Percentiles rank a stretch among this genome's conserved stretches.
Conservation (phyloP, 2,888 invertebrate species). For the Acheta domesticus region DNA sequence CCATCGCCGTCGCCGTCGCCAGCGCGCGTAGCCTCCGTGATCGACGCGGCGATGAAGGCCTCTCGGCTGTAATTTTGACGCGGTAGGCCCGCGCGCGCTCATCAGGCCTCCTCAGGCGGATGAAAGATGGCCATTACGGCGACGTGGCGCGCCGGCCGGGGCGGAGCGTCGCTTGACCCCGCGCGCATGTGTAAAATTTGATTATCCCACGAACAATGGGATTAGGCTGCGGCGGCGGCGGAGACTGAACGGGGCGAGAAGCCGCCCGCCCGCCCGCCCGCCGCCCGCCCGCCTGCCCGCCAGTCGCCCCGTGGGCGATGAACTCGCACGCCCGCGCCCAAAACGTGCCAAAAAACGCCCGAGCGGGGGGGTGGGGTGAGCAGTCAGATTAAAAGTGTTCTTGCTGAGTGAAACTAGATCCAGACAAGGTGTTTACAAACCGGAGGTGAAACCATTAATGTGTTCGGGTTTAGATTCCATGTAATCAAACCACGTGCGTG, state of each 20-base stretch:
- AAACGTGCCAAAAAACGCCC: background rate
- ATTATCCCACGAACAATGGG: background rate
- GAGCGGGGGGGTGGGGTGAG: background rate
- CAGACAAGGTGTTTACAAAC: slow-evolving; percentile 18
- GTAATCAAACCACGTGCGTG: background rate
- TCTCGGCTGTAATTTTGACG: too few species aligned
- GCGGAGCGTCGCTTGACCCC: background rate
- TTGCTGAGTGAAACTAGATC: slow-evolving; percentile 6
- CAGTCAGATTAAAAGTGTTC: background rate
- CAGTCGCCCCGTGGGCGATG: too few species aligned
- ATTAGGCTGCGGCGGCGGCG: background rate
- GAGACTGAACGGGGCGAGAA: too few species aligned
- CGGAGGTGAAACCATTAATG: slow-evolving; percentile 18
- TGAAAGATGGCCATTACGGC: background rate
- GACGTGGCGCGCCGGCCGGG: background rate
- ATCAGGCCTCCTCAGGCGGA: background rate
- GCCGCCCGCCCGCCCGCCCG: too few species aligned
- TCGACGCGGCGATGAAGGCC: too few species aligned
- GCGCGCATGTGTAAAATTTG: background rate
- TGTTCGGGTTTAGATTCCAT: slow-evolving; percentile 18
- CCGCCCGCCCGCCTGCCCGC: too few species aligned
- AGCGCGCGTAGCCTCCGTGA: too few species aligned
- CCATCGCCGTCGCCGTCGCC: too few species aligned
- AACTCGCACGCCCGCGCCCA: background rate
- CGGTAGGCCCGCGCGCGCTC: too few species aligned